Conservation (phyloP, 2,113 vertebrate species). For the Sturnus vulgaris region DNA sequence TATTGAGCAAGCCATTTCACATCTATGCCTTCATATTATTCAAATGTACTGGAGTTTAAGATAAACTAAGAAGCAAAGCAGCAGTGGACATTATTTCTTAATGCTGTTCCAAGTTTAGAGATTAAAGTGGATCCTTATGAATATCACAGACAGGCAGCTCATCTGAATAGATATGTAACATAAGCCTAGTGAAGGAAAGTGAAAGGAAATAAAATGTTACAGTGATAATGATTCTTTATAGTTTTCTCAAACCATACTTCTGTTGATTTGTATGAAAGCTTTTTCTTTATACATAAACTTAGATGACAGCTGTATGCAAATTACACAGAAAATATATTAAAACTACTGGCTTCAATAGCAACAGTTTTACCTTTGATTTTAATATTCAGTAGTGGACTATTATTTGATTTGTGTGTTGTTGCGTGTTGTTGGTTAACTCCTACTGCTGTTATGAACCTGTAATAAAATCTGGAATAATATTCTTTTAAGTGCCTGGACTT, state of each 20-base stretch:
- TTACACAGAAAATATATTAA: neutral
- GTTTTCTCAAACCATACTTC: neutral
- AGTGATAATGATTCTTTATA: neutral
- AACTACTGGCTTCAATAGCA: neutral
- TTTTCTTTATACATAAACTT: neutral
- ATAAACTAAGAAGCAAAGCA: neutral
- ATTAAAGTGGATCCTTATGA: neutral
- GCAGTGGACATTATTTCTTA: neutral
- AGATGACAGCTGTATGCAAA: neutral
- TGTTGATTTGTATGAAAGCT: neutral
- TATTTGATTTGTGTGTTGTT: neutral
- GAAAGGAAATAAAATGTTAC: neutral
- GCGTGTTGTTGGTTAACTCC: slow-evolving; percentile 21
- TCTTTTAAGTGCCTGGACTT: slow-evolving; percentile 76
- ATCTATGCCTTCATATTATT: neutral
- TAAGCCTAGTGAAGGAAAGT: neutral
- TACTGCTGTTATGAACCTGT: neutral
- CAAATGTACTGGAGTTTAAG: neutral
- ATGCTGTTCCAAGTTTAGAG: neutral
- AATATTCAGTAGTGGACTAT: neutral
- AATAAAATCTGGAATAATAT: slow-evolving; percentile 70
- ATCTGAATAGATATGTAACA: neutral
- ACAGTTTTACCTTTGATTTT: neutral
- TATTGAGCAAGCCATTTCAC: neutral
- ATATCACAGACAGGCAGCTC: neutral